Percentiles rank a stretch among this genome's conserved stretches.
Conservation (phyloP, 2,888 invertebrate genomes). For the Luperina testacea region DNA sequence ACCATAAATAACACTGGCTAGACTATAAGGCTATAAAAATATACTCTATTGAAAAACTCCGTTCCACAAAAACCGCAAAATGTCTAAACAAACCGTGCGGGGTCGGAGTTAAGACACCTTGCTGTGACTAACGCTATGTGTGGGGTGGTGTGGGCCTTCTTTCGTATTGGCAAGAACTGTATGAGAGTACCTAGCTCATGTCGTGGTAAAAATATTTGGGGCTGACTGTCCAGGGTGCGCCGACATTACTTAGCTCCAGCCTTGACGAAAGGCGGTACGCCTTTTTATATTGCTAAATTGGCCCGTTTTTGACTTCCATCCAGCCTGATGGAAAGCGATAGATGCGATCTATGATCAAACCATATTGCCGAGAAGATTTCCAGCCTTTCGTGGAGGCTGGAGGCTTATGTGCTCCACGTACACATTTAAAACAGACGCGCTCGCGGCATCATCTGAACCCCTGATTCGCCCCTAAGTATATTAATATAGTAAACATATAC, state of each 20-base stretch:
- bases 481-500: neutral
- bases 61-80: neutral
- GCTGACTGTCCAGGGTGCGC: too few relatives aligned
- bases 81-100: neutral
- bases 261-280: too few relatives aligned
- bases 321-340: too few relatives aligned
- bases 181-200: neutral
- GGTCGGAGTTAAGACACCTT: neutral
- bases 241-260: too few relatives aligned
- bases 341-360: too few relatives aligned
- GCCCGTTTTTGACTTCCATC: too few relatives aligned
- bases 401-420: neutral
- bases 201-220: neutral
- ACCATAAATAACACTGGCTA: constrained; percentile 17
- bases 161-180: neutral
- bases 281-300: too few relatives aligned
- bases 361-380: too few relatives aligned
- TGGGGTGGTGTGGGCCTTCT: neutral
- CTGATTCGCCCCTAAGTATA: neutral
- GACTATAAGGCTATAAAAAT: constrained; percentile 1
- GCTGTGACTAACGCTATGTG: neutral
- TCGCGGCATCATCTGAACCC: neutral
- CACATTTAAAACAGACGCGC: neutral
- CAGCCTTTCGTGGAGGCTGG: neutral
- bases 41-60: neutral